Evolutionary conservation across 2,888 invertebrate species (phyloP).

Genomic region (Stramonita haemastoma): DNA sequence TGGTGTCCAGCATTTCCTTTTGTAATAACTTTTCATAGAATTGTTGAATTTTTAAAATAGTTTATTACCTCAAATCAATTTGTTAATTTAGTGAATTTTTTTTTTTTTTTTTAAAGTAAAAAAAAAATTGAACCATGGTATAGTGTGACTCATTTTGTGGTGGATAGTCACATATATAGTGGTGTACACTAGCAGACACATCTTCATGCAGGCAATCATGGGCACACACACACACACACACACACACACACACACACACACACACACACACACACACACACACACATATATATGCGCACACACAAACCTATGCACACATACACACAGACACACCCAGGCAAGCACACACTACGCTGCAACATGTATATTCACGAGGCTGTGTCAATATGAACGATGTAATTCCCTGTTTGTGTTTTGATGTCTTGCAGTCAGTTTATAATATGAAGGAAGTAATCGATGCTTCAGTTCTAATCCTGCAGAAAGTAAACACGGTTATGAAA

Average conservation of each 20-base stretch:
- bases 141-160: no score
- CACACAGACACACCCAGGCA: neutral
- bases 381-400: neutral
- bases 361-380: neutral
- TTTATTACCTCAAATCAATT: no score
- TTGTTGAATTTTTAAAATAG: no score
- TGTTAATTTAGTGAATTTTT: no score
- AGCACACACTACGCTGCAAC: neutral
- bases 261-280: neutral
- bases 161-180: neutral
- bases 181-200: neutral
- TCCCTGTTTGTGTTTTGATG: neutral
- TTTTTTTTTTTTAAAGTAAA: no score
- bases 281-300: neutral
- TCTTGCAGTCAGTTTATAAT: neutral
- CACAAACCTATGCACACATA: neutral
- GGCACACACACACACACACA: neutral
- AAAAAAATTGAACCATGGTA: no score
- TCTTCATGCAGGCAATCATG: neutral
- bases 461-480: constrained; percentile 25
- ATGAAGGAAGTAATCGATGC: constrained; percentile 12
- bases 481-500: constrained; percentile 27
- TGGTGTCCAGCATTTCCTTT: no score
- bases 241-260: neutral
- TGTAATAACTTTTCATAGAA: no score